Evolutionary conservation across 2,888 invertebrate species (phyloP).

Genomic region (Scaptomyza tumidula): DNA sequence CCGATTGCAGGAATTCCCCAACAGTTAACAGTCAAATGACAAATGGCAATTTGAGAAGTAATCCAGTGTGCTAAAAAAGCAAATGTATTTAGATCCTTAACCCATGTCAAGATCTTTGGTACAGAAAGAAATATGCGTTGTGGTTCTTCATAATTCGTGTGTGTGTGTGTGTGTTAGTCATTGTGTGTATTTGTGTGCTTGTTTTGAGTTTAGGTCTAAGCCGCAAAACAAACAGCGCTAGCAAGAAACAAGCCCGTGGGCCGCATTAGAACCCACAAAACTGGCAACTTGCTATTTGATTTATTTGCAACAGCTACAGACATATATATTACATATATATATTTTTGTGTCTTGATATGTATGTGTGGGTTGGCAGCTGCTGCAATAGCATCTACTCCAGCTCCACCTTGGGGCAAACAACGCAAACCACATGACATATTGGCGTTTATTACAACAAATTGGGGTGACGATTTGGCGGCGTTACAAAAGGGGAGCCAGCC

Average conservation of each 20-base stretch:
- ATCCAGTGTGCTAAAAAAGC: slow-evolving; percentile 31
- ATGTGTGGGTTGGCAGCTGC: slow-evolving; percentile 17
- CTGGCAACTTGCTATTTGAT: slow-evolving; percentile 67
- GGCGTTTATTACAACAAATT: slow-evolving; percentile 82
- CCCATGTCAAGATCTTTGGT: slow-evolving; percentile 56
- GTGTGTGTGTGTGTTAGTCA: too few species aligned
- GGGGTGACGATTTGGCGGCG: slow-evolving; percentile 76
- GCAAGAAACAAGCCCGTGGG: slow-evolving; percentile 55
- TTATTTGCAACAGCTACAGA: slow-evolving; percentile 69
- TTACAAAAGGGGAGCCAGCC: slow-evolving; percentile 46
- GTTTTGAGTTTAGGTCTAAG: slow-evolving; percentile 48
- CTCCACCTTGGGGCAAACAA: slow-evolving; percentile 36
- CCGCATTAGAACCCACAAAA: slow-evolving; percentile 61
- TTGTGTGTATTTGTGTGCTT: slow-evolving; percentile 9
- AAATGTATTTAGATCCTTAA: slow-evolving; percentile 25
- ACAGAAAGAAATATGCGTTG: slow-evolving; percentile 22
- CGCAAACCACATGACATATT: slow-evolving; percentile 77
- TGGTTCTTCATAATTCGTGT: neutral
- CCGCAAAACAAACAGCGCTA: slow-evolving; percentile 61
- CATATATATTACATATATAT: slow-evolving; percentile 27
- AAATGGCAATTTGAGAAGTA: slow-evolving; percentile 31
- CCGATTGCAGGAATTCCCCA: slow-evolving; percentile 13
- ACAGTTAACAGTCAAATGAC: slow-evolving; percentile 28
- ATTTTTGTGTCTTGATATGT: slow-evolving; percentile 6
- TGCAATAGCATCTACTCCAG: slow-evolving; percentile 38